Evolutionary conservation across 2,113 vertebrate species (phyloP).

Genomic region (Pterocles orientalis): DNA sequence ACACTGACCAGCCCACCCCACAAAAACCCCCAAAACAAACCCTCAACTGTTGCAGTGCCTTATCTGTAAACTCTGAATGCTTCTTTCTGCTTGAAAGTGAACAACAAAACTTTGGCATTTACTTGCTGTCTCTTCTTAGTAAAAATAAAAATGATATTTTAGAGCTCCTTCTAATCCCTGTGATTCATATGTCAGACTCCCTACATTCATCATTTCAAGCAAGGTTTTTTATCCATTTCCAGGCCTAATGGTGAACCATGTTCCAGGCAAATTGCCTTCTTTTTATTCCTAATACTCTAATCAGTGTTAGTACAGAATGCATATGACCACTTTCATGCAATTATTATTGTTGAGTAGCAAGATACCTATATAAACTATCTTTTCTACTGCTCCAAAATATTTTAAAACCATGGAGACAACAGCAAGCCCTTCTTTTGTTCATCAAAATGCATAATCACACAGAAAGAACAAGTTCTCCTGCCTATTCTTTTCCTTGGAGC

Average conservation of each 20-base stretch:
- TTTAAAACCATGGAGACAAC: not conserved
- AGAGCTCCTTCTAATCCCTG: not conserved
- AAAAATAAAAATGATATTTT: slow-evolving; percentile 34
- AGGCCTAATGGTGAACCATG: not conserved
- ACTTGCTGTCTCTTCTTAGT: not conserved
- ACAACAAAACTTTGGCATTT: slow-evolving; percentile 9
- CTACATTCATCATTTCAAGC: slow-evolving; percentile 2
- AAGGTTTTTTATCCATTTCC: slow-evolving; percentile 2
- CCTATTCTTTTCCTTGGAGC: not conserved
- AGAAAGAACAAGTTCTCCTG: not conserved
- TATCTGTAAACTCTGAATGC: not conserved
- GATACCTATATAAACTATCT: not conserved
- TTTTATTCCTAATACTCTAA: slow-evolving; percentile 5
- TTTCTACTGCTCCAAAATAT: not conserved
- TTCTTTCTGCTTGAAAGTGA: not conserved
- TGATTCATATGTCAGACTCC: slow-evolving; percentile 38
- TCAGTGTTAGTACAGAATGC: not conserved
- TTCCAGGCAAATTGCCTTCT: not conserved
- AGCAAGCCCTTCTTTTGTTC: not conserved
- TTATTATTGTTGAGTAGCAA: not conserved
- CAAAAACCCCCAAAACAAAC: not conserved
- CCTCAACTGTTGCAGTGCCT: not conserved
- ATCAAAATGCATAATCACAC: not conserved
- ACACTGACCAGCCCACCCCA: not conserved
- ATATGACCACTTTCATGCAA: not conserved